These are phyloP conservation scores for Dione vanillae DNA, from an alignment of 2,888 invertebrate genomes.

Conservation along the genomic window DNA sequence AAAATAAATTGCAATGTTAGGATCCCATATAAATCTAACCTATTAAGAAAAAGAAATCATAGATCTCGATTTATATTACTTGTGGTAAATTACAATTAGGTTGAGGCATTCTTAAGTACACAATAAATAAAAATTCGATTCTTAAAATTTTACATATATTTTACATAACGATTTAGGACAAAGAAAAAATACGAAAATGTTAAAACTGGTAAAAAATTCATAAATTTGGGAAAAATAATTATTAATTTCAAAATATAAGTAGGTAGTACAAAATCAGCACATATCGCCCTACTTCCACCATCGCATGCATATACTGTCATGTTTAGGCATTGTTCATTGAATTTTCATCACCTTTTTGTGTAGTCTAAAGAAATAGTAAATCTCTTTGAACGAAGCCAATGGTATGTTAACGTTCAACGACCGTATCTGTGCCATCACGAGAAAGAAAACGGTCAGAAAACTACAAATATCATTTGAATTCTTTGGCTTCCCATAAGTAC, in stretches of 20 bases:
- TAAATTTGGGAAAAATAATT: neutral
- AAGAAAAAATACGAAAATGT: neutral
- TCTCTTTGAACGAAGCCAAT: slow-evolving; percentile 56
- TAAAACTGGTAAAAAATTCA: neutral
- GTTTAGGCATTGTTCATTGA: slow-evolving; percentile 63
- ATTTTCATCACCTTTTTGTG: slow-evolving; percentile 56
- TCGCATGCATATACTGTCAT: slow-evolving; percentile 33
- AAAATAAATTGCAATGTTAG: too few species aligned
- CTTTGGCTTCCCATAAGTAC: neutral
- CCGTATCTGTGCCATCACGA: slow-evolving; percentile 24
- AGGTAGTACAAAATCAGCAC: too few species aligned
- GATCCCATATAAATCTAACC: too few species aligned
- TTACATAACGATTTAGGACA: neutral
- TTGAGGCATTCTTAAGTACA: too few species aligned
- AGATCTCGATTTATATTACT: too few species aligned
- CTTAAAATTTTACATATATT: neutral
- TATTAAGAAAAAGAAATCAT: too few species aligned
- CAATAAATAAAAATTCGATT: neutral
- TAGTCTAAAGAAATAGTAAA: slow-evolving; percentile 50
- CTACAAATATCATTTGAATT: slow-evolving; percentile 14
- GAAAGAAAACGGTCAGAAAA: slow-evolving; percentile 13
- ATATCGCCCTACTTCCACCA: slow-evolving; percentile 47
- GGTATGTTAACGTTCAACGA: slow-evolving; percentile 55
- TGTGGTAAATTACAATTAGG: too few species aligned
- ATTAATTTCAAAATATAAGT: neutral